These are phyloP conservation scores for Siphlonurus alternatus DNA, from an alignment of 2,888 invertebrate species.

Conservation along the genomic window DNA sequence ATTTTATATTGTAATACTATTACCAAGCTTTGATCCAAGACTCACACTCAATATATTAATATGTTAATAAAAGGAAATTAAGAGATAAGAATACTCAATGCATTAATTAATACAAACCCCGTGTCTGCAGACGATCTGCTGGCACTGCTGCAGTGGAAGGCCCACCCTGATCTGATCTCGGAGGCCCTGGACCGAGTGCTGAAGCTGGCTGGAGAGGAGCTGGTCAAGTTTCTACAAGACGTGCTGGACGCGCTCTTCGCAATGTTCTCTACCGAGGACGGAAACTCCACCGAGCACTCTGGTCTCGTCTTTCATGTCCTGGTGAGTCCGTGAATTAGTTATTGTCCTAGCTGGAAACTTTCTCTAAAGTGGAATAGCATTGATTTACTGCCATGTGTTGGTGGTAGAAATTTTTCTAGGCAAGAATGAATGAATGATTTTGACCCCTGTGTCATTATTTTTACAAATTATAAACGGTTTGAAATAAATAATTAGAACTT, in stretches of 20 bases:
- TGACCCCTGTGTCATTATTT: neutral
- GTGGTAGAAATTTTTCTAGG: neutral
- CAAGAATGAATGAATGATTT: neutral
- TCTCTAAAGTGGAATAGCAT: no score
- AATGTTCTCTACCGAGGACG: slow-evolving; percentile 85
- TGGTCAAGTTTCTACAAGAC: slow-evolving; percentile 88
- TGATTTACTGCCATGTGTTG: neutral
- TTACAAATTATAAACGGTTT: neutral
- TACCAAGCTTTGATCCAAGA: no score
- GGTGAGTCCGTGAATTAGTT: no score
- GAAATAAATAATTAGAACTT: no score
- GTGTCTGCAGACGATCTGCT: slow-evolving; percentile 77
- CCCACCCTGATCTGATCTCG: slow-evolving; percentile 70
- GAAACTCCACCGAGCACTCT: slow-evolving; percentile 74
- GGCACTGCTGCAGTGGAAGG: slow-evolving; percentile 81
- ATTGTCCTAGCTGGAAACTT: no score
- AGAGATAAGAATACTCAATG: no score
- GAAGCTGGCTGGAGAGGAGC: slow-evolving; percentile 67
- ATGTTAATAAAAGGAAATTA: no score
- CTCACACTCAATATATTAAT: no score
- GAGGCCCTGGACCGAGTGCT: slow-evolving; percentile 69
- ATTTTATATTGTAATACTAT: no score
- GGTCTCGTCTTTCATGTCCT: slow-evolving; percentile 84
- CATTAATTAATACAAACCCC: no score
- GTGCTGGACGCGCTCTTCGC: slow-evolving; percentile 86